These are phyloP conservation scores for Pluvialis apricaria DNA, from an alignment of 2,113 vertebrate species.

Conservation along the genomic window DNA sequence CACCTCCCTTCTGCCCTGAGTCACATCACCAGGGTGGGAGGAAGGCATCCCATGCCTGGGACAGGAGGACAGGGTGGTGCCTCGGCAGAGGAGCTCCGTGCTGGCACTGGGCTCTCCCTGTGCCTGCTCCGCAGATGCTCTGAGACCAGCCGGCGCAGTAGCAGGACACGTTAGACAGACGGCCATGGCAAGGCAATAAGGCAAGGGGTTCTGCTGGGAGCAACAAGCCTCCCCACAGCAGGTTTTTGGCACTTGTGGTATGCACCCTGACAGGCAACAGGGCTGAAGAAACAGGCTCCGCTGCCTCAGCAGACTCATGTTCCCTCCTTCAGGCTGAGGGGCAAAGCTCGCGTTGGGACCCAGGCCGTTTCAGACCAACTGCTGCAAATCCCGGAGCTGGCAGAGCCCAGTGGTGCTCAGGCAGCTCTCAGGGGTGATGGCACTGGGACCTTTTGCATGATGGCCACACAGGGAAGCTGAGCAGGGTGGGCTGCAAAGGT, in stretches of 20 bases:
- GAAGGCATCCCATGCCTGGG: not conserved
- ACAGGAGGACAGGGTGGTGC: fast-evolving
- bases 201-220: not conserved
- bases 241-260: not conserved
- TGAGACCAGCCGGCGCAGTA: not conserved
- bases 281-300: fast-evolving
- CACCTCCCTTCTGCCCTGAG: not conserved
- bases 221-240: not conserved
- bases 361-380: fast-evolving
- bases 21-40: not conserved
- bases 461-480: fast-evolving
- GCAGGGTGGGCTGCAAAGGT: not conserved
- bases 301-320: fast-evolving
- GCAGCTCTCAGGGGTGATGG: not conserved
- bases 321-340: not conserved
- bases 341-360: fast-evolving
- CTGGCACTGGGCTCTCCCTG: not conserved
- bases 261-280: fast-evolving
- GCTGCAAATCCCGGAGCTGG: fast-evolving
- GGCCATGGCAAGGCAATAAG: not conserved
- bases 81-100: not conserved
- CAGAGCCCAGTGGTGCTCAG: fast-evolving
- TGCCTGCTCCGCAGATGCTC: fast-evolving
- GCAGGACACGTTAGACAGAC: not conserved
- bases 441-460: not conserved